phyloP scores from a whole-genome alignment of 2,888 invertebrate genomes.

The Bellardia pandia region DNA sequence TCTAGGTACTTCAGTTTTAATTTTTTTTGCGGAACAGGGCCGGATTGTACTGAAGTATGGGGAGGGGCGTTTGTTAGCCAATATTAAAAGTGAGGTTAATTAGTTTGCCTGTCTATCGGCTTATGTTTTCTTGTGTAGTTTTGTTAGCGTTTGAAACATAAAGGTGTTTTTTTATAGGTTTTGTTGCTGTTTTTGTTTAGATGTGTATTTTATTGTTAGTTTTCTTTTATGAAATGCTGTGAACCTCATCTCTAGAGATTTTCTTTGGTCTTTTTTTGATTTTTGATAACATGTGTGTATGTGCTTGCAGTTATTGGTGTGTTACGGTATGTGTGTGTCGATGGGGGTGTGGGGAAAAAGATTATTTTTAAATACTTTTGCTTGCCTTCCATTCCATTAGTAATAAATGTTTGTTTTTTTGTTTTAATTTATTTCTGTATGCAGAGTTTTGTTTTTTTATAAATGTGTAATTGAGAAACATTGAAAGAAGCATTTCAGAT shows the following conservation, averaged over 20 bases:
- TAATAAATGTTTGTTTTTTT: neutral
- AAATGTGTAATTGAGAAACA: too few relatives aligned
- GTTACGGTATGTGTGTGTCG: neutral
- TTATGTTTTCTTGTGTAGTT: neutral
- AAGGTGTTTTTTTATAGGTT: conserved; percentile 12
- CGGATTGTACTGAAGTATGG: too few relatives aligned
- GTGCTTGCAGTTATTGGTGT: neutral
- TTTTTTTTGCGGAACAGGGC: too few relatives aligned
- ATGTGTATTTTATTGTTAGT: conserved; percentile 54
- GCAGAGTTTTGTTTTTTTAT: neutral
- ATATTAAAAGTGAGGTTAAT: conserved; percentile 53
- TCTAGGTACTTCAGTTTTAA: neutral
- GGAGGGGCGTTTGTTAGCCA: too few relatives aligned
- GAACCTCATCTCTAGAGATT: conserved; percentile 6
- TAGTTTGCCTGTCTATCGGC: neutral
- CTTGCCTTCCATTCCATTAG: neutral
- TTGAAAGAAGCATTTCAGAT: too few relatives aligned
- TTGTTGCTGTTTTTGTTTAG: conserved; percentile 75
- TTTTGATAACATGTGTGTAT: neutral
- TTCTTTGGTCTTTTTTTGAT: neutral
- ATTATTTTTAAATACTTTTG: conserved; percentile 47
- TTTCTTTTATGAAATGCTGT: neutral
- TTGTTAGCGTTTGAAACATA: neutral
- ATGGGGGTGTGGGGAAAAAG: neutral
- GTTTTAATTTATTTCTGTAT: neutral